These are phyloP conservation scores for Lagocephalus sceleratus DNA, from an alignment of 2,797 vertebrate genomes.

Conservation along the genomic window DNA sequence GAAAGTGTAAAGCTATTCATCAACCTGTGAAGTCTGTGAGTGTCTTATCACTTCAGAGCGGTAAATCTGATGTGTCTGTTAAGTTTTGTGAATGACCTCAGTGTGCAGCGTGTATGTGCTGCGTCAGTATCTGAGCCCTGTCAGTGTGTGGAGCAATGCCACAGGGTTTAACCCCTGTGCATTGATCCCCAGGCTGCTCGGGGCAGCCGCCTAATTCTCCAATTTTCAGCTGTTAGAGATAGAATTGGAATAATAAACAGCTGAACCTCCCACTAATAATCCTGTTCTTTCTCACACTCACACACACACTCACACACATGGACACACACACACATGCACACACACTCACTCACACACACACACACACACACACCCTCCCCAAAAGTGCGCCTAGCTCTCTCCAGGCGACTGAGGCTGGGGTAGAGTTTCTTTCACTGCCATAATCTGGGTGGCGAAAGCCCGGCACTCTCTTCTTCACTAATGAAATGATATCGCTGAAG, in stretches of 20 bases:
- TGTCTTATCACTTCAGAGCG: conserved; percentile 71
- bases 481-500: conserved; percentile 71
- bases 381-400: conserved; percentile 45
- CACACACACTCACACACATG: conserved; percentile 24
- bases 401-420: conserved; percentile 63
- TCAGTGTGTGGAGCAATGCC: conserved; percentile 59
- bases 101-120: conserved; percentile 42
- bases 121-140: conserved; percentile 60
- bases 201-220: conserved; percentile 74
- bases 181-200: conserved; percentile 71
- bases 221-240: conserved; percentile 85
- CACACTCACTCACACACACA: conserved; percentile 27
- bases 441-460: conserved; percentile 70
- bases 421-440: conserved; percentile 70
- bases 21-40: conserved; percentile 47
- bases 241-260: conserved; percentile 86
- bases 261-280: conserved; percentile 81
- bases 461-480: conserved; percentile 51
- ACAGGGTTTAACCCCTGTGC: conserved; percentile 73
- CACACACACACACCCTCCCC: conserved; percentile 49
- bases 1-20: conserved; percentile 56
- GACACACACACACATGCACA: conserved; percentile 27
- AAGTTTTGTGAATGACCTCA: conserved; percentile 69
- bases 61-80: conserved; percentile 75
- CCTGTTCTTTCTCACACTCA: conserved; percentile 41